Percentiles rank a stretch among this genome's conserved stretches.
These are phyloP conservation scores for Rotaria macrura DNA, from an alignment of 2,888 invertebrate species.

Conservation along the genomic window DNA sequence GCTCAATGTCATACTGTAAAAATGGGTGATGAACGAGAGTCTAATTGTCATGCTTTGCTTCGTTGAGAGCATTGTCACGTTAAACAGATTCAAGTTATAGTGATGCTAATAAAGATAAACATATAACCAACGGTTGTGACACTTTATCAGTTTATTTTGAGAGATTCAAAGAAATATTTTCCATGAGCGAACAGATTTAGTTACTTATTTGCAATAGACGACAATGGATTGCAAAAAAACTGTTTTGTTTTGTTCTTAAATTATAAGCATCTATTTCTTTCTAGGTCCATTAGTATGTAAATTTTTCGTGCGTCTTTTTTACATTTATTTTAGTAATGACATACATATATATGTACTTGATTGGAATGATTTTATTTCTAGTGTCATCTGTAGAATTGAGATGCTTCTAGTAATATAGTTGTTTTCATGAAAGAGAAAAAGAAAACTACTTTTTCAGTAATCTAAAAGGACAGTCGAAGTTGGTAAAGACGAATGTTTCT, in stretches of 20 bases:
- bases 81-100: constrained; percentile 77
- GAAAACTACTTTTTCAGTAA: neutral
- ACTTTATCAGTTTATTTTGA: constrained; percentile 87
- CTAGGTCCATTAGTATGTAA: neutral
- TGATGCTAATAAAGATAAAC: constrained; percentile 89
- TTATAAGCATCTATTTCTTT: neutral
- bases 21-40: constrained; percentile 66
- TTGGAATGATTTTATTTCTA: neutral
- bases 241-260: neutral
- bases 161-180: constrained; percentile 98
- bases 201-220: constrained; percentile 66
- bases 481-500: no score
- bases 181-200: constrained; percentile 88
- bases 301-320: neutral
- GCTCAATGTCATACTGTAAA: constrained; percentile 94
- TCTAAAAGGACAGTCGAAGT: neutral
- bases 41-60: constrained; percentile 78
- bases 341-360: neutral
- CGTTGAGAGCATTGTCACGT: constrained; percentile 94
- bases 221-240: no score
- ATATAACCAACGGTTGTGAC: constrained; percentile 80
- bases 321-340: neutral
- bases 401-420: neutral
- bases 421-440: neutral
- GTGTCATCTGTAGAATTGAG: neutral